A percentile compares a stretch with the other conserved stretches of the same genome.
These are phyloP conservation scores for Callorhinus ursinus DNA, from an alignment of 2,113 vertebrate genomes.

Conservation along the genomic window DNA sequence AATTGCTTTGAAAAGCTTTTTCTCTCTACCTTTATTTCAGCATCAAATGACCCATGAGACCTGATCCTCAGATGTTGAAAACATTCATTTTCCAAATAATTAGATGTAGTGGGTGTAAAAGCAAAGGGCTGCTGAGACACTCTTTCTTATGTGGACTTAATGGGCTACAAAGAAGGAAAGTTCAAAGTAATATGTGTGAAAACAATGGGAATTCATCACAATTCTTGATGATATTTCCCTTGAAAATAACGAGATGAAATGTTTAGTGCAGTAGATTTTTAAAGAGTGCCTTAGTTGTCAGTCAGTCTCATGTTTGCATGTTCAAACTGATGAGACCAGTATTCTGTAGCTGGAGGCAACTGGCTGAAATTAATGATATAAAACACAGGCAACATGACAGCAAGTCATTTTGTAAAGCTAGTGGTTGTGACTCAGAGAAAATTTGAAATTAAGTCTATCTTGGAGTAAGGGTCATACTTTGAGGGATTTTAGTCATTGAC, in stretches of 20 bases:
- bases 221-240: neutral
- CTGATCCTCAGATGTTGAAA: conserved; percentile 14
- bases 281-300: conserved; percentile 37
- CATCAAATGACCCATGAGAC: conserved; percentile 53
- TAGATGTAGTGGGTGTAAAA: conserved; percentile 14
- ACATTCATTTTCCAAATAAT: conserved; percentile 62
- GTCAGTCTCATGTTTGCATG: conserved; percentile 18
- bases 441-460: conserved; percentile 65
- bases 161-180: neutral
- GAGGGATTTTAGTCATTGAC: neutral
- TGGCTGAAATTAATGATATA: conserved; percentile 63
- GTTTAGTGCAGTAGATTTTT: neutral
- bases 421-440: conserved; percentile 26
- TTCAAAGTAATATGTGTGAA: neutral
- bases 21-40: conserved; percentile 43
- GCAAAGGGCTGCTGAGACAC: neutral
- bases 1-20: conserved; percentile 6
- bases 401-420: conserved; percentile 58
- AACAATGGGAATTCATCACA: conserved; percentile 11
- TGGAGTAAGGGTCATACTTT: neutral
- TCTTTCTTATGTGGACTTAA: neutral
- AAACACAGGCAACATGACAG: conserved; percentile 63
- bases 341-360: conserved; percentile 32
- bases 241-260: conserved; percentile 54
- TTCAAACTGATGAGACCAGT: conserved; percentile 37